These are phyloP conservation scores for Falcaria lacertinaria DNA, from an alignment of 2,888 invertebrate species.

Conservation along the genomic window DNA sequence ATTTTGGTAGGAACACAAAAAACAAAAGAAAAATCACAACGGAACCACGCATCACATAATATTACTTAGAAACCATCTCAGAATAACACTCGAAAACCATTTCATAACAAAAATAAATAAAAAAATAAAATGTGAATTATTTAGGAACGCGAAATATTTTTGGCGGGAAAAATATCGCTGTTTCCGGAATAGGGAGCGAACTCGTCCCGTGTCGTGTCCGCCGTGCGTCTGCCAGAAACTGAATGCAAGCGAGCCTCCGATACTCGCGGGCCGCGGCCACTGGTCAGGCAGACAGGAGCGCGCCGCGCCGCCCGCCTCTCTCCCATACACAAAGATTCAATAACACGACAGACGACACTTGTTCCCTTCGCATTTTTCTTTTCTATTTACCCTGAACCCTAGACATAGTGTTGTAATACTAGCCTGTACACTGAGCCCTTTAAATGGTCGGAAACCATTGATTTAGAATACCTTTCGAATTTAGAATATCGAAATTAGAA, in stretches of 20 bases:
- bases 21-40: slow-evolving; percentile 66
- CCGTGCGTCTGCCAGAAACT: slow-evolving; percentile 56
- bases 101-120: slow-evolving; percentile 12
- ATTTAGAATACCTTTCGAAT: no score
- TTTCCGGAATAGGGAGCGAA: slow-evolving; percentile 18
- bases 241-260: slow-evolving; percentile 36
- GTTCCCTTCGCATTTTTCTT: no score
- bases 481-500: no score
- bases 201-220: slow-evolving; percentile 30
- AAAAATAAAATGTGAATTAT: slow-evolving; percentile 15
- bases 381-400: no score
- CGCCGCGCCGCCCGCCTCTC: slow-evolving; percentile 36
- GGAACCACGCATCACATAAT: slow-evolving; percentile 67
- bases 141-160: slow-evolving; percentile 41
- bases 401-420: no score
- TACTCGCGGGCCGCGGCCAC: slow-evolving; percentile 53
- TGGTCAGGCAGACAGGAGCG: slow-evolving; percentile 52
- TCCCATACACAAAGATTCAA: neutral
- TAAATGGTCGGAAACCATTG: no score
- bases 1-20: slow-evolving; percentile 70
- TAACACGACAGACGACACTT: neutral
- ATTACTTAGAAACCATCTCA: slow-evolving; percentile 17
- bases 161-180: slow-evolving; percentile 60
- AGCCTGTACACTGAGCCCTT: no score
- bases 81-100: slow-evolving; percentile 5